These are phyloP conservation scores for Lagocephalus sceleratus DNA, from an alignment of 2,797 vertebrate species.

Conservation along the genomic window DNA sequence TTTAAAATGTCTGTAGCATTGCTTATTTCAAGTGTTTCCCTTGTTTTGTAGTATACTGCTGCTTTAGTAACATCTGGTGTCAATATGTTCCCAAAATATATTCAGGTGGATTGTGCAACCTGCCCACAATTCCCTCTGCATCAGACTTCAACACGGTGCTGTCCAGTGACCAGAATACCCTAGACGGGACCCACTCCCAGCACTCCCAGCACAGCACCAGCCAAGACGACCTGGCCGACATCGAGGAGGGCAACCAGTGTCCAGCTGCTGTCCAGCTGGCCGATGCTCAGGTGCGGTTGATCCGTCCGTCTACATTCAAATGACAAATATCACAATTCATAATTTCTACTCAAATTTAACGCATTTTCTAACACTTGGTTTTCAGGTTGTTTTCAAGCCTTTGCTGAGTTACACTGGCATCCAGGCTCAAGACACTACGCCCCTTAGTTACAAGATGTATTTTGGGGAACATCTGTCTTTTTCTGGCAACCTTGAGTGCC, in stretches of 20 bases:
- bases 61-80: background rate
- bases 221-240: slow-evolving; percentile 90
- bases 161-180: slow-evolving; percentile 96
- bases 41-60: background rate
- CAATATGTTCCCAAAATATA: slow-evolving; percentile 7
- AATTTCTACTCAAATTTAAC: background rate
- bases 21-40: too few species aligned
- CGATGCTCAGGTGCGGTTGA: slow-evolving; percentile 88
- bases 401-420: slow-evolving; percentile 92
- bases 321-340: background rate
- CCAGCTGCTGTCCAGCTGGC: slow-evolving; percentile 96
- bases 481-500: slow-evolving; percentile 94
- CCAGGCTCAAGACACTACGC: slow-evolving; percentile 91
- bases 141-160: slow-evolving; percentile 96
- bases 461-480: slow-evolving; percentile 97
- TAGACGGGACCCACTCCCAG: slow-evolving; percentile 94
- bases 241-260: slow-evolving; percentile 92
- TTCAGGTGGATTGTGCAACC: slow-evolving; percentile 83
- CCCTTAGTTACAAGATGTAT: slow-evolving; percentile 96
- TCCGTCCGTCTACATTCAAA: background rate
- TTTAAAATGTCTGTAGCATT: too few species aligned
- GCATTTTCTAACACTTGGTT: slow-evolving; percentile 1
- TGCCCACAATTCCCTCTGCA: slow-evolving; percentile 95
- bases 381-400: slow-evolving; percentile 97
- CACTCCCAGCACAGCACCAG: slow-evolving; percentile 96